Conservation (phyloP, 2,797 vertebrate genomes). For the Paedocypris micromegethes region DNA sequence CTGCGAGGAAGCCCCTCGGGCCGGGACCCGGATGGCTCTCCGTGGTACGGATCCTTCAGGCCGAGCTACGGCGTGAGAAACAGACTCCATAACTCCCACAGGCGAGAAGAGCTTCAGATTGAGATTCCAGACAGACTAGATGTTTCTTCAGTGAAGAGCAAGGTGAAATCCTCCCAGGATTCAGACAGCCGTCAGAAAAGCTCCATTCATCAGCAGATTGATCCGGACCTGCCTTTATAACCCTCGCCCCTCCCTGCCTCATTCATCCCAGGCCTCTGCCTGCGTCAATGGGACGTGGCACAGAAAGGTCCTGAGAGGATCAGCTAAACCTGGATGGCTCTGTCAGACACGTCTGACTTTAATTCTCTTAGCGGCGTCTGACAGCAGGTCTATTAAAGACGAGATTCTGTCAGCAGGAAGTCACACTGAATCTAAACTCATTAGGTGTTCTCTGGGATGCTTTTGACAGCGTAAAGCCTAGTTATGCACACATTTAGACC, state of each 20-base stretch:
- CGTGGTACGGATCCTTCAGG: slow-evolving; percentile 39
- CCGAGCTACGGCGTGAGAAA: slow-evolving; percentile 35
- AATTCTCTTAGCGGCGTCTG: slow-evolving; percentile 48
- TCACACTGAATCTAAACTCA: slow-evolving; percentile 2
- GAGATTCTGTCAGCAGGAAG: slow-evolving; percentile 8
- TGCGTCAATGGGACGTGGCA: slow-evolving; percentile 60
- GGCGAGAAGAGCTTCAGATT: too few species aligned
- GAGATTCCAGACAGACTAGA: too few species aligned
- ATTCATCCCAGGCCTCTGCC: slow-evolving; percentile 44
- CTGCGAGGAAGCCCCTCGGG: slow-evolving; percentile 64
- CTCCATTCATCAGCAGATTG: slow-evolving; percentile 9
- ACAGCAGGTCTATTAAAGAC: not conserved
- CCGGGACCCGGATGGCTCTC: slow-evolving; percentile 46
- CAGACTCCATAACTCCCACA: slow-evolving; percentile 55
- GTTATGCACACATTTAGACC: too few species aligned
- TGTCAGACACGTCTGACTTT: slow-evolving; percentile 37
- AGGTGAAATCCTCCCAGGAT: not conserved
- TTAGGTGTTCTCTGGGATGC: not conserved
- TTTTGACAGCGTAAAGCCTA: too few species aligned
- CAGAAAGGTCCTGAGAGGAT: slow-evolving; percentile 22
- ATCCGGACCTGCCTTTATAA: slow-evolving; percentile 54
- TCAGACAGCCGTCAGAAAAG: not conserved
- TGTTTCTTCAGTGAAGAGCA: not conserved
- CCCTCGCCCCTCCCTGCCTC: slow-evolving; percentile 18
- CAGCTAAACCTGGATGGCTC: slow-evolving; percentile 47